Evolutionary conservation across 2,888 invertebrate species (phyloP).

Genomic region (Campoplex capitator): DNA sequence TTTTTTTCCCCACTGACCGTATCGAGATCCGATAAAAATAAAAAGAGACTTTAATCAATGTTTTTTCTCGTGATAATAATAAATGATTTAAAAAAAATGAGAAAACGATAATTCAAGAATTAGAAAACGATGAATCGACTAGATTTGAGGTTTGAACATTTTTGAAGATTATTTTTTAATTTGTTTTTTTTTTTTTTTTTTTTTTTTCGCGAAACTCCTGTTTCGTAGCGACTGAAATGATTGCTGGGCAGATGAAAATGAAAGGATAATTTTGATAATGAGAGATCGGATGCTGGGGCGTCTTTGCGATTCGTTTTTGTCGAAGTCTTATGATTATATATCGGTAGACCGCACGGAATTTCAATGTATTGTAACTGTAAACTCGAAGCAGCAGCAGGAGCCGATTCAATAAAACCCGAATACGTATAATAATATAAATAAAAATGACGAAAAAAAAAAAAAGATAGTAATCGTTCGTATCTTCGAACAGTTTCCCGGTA

Average conservation of each 20-base stretch:
- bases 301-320: conserved; percentile 43
- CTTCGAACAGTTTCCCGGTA: conserved; percentile 63
- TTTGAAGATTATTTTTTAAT: neutral
- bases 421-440: neutral
- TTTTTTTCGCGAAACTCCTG: neutral
- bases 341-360: conserved; percentile 63
- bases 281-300: neutral
- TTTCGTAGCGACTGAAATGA: neutral
- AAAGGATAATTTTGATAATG: neutral
- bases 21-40: conserved; percentile 4
- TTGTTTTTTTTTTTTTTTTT: neutral
- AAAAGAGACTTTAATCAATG: neutral
- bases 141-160: neutral
- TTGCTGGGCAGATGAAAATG: neutral
- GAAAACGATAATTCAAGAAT: too few relatives aligned
- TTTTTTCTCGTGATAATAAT: neutral
- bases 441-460: neutral
- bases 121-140: neutral
- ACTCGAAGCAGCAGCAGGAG: neutral
- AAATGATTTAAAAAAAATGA: too few relatives aligned
- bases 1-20: conserved; percentile 4
- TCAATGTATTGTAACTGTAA: conserved; percentile 54
- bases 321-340: conserved; percentile 36
- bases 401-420: neutral
- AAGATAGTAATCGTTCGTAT: conserved; percentile 8